Evolutionary conservation across 2,113 vertebrate genomes (phyloP).

Genomic region (Ploceus nigricollis): DNA sequence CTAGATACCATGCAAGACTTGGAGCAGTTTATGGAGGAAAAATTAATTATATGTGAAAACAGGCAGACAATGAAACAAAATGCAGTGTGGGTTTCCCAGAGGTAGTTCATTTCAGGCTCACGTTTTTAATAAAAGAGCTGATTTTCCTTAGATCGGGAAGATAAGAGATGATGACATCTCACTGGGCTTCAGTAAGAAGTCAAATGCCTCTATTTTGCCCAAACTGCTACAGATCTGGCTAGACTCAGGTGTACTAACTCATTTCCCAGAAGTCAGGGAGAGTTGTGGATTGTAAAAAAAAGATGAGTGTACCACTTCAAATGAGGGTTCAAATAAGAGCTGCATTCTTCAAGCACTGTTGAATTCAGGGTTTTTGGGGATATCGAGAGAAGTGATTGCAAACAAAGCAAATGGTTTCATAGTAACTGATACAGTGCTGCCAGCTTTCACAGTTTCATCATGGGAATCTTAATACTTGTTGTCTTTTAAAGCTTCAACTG

Average conservation of each 20-base stretch:
- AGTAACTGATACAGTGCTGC: not conserved
- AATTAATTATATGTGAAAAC: slow-evolving; percentile 6
- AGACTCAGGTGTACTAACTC: not conserved
- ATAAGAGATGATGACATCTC: not conserved
- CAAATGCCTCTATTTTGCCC: not conserved
- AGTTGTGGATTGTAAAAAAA: not conserved
- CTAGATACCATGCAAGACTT: not conserved
- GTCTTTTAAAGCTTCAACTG: not conserved
- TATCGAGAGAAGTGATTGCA: not conserved
- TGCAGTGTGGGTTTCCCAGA: not conserved
- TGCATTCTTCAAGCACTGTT: not conserved
- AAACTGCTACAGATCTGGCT: not conserved
- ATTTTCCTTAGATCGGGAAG: not conserved
- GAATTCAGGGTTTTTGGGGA: not conserved
- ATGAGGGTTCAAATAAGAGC: not conserved
- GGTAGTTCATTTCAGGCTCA: not conserved
- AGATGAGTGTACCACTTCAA: not conserved
- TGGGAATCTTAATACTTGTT: not conserved
- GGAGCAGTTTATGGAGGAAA: not conserved
- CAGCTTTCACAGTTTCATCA: not conserved
- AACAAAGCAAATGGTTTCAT: not conserved
- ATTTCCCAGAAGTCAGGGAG: not conserved
- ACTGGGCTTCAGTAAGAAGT: not conserved
- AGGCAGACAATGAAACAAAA: slow-evolving; percentile 6
- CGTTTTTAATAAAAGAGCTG: not conserved